Evolutionary conservation across 2,113 vertebrate genomes (phyloP), one percentile per base, ranked within the genome.

Genomic region (Synchiropus splendidus): DNA sequence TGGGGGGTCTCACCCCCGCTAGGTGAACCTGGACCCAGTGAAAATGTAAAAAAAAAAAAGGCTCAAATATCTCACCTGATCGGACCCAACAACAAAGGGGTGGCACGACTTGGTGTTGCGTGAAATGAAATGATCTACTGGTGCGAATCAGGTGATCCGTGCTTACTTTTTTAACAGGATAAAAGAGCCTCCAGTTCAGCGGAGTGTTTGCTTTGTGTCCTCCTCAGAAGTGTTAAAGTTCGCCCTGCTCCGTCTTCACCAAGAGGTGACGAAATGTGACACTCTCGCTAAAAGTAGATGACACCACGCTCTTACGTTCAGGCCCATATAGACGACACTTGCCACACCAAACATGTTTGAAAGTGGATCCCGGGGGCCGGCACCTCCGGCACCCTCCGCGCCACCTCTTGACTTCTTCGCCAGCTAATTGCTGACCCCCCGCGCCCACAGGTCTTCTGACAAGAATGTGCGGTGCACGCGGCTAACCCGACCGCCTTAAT

Each of bases 401-500:
- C 42, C 36, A 39, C 51, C 36, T 54, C 9, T 2, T 10, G 47
- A 10, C 15, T 27, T 27, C 50, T 31, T 15, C 47, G 1, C n/a
- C 10, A 13, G 46, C 48, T 61, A 57, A 68, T 64, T 68, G 55
- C 41, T 13, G 53, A 36, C 16, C 51, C 34, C 9, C 1, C 10
- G 50, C 44, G 8, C 35, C 55, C 52, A 48, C 10, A 10, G 48
- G 54, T 52, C 67, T 42, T 52, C 45, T 37, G 42, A 58, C 58
- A 49, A 36, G 47, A 52, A 48, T 21, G 49, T 39, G 55, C 42
- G 14, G 1, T n/a, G 67, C 27, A 50, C 57, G 46, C 63, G 12
- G 4, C 44, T 52, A 64, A 67, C 57, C 59, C 43, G n/a, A 43
- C 50, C 27, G 39, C 40, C 68, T 83, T 82, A 85, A 86, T 86